These are phyloP conservation scores for Coenonympha arcania DNA, from an alignment of 2,888 invertebrate species.

Conservation along the genomic window DNA sequence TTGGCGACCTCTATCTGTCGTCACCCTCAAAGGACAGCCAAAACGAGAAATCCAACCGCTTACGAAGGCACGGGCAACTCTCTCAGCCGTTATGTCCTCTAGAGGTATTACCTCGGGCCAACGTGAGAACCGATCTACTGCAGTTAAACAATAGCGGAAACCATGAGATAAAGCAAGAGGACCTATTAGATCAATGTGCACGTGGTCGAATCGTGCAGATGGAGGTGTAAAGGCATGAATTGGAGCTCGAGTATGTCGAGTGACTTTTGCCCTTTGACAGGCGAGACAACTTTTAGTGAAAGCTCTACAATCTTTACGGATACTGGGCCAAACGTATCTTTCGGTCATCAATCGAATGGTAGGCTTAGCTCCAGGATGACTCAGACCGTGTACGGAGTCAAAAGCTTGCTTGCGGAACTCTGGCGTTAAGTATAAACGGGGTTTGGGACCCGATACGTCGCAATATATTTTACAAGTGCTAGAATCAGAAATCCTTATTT, in stretches of 20 bases:
- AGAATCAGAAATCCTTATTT: background rate
- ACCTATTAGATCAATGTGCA: conserved; percentile 54
- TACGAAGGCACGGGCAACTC: conserved; percentile 35
- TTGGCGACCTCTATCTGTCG: conserved; percentile 11
- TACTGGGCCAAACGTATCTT: conserved; percentile 36
- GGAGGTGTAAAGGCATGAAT: conserved; percentile 25
- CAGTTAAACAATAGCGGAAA: conserved; percentile 39
- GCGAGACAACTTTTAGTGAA: conserved; percentile 32
- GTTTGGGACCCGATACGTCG: conserved; percentile 20
- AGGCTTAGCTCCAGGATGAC: conserved; percentile 24
- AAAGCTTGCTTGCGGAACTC: conserved; percentile 23
- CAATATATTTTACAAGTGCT: conserved; percentile 19
- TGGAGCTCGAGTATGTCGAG: conserved; percentile 32
- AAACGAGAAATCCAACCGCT: conserved; percentile 45
- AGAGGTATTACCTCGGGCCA: conserved; percentile 6
- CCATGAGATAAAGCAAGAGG: conserved; percentile 30
- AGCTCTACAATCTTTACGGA: conserved; percentile 34
- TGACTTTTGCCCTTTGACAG: conserved; percentile 40
- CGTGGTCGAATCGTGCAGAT: conserved; percentile 32
- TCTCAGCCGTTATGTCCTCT: background rate
- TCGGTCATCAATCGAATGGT: conserved; percentile 31
- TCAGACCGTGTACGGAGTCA: conserved; percentile 22
- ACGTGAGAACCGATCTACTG: conserved; percentile 36
- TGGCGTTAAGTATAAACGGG: conserved; percentile 26
- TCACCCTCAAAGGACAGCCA: conserved; percentile 36